Evolutionary conservation across 1,140 invertebrate species (phyloP), one percentile per base, ranked within the genome.

Genomic region (Adelges cooleyi): DNA sequence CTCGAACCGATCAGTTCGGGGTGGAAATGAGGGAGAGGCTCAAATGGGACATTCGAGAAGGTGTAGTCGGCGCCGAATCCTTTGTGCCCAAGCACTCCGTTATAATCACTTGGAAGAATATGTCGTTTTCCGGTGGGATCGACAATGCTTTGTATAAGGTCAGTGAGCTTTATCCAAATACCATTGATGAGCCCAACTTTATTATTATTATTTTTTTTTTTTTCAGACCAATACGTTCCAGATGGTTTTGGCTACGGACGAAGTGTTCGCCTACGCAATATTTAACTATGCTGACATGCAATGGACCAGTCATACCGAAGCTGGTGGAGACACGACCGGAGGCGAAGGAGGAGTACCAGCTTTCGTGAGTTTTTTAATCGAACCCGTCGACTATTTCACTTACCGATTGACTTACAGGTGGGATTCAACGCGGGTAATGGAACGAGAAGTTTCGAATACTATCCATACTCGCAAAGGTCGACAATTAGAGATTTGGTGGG

Each of bases 351-450:
- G 92, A 72, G 80, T 82, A 9, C 86, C 91, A 3, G 92, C 91
- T 68, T 94, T 82, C 72, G 90, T 92, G 80, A 85, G 86, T 81
- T 44, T 27, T 9, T 48, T 33, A n/a, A 62, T 22, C 2, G 23
- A 22, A 66, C 27, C 17, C 29, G 8, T 3, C 27, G 15, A 36
- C 29, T 5, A n/a, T n/a, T n/a, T n/a, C n/a, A n/a, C n/a, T n/a
- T n/a, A n/a, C n/a, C n/a, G n/a, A n/a, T n/a, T n/a, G n/a, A n/a
- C n/a, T 50, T 52, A 1, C 70, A 91, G 89, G 84, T 96, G 71
- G 93, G 93, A 38, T 97, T 96, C 75, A 96, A 97, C 73, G 92
- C 87, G 54, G 93, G 93, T 65, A 97, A 97, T 72, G 92, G 90
- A 15, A 97, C 92, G 1, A 81, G 86, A 72, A 85, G 84, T 66